Evolutionary conservation across 2,113 vertebrate species (phyloP).

Genomic region (Actenoides lindsayi): DNA sequence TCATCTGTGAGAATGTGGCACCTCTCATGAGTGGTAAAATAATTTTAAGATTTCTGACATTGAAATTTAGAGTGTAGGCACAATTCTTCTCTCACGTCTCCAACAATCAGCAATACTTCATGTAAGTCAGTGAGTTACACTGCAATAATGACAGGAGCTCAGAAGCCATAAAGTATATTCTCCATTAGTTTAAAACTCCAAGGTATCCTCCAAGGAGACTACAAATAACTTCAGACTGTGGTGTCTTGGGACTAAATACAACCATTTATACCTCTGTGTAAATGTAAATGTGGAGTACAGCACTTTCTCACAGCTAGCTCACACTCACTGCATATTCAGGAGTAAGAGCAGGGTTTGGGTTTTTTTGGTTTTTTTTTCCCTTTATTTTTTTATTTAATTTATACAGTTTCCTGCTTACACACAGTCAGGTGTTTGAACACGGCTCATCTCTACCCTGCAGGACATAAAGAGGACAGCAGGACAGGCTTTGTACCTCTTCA

Average conservation of each 20-base stretch:
- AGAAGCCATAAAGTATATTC: conserved; percentile 34
- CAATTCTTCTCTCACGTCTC: not conserved
- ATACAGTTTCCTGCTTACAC: not conserved
- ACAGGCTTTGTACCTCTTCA: not conserved
- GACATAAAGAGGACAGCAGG: not conserved
- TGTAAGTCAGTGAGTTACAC: not conserved
- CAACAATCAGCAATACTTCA: not conserved
- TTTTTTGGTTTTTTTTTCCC: too few relatives aligned
- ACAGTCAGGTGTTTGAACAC: not conserved
- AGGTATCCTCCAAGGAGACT: conserved; percentile 21
- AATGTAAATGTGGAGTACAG: conserved; percentile 4
- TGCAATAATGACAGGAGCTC: conserved; percentile 20
- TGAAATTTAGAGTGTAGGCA: conserved; percentile 26
- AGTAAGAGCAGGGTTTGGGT: not conserved
- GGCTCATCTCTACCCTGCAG: not conserved
- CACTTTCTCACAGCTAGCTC: not conserved
- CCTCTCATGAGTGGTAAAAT: conserved; percentile 17
- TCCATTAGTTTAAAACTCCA: conserved; percentile 40
- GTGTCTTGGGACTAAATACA: conserved; percentile 28
- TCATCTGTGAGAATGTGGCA: conserved; percentile 9
- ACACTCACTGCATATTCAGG: not conserved
- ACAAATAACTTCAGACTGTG: conserved; percentile 26
- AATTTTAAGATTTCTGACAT: not conserved
- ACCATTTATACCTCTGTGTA: not conserved
- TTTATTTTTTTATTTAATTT: not conserved